A percentile compares a stretch with the other conserved stretches of the same genome.
Evolutionary conservation across 2,113 vertebrate species (phyloP).

Genomic region (Rhinogobius similis): DNA sequence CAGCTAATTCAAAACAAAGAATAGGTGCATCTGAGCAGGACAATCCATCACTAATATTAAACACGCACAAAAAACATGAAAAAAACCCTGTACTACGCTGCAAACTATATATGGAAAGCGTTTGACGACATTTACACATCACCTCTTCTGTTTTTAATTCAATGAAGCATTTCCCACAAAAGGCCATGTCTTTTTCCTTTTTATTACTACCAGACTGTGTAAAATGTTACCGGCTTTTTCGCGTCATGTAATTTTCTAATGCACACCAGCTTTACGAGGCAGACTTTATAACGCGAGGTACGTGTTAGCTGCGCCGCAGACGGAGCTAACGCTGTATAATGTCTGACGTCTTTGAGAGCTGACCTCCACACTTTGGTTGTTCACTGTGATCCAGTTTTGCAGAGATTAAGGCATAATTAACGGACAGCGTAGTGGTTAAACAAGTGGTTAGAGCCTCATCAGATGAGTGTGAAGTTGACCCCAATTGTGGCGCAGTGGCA

Average conservation of each 20-base stretch:
- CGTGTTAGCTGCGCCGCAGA: background rate
- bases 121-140: no score
- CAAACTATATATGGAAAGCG: no score
- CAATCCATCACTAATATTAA: no score
- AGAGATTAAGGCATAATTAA: conserved; percentile 6
- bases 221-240: background rate
- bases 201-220: background rate
- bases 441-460: background rate
- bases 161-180: background rate
- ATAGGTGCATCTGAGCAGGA: no score
- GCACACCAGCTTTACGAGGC: background rate
- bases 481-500: background rate
- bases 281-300: no score
- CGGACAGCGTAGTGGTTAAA: conserved; percentile 2
- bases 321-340: background rate
- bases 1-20: no score
- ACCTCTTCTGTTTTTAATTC: no score
- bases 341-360: background rate
- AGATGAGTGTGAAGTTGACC: background rate
- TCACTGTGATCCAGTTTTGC: background rate
- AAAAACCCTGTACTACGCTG: no score
- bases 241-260: background rate
- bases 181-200: background rate
- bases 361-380: conserved; percentile 8
- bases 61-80: no score